Evolutionary conservation across 1,140 invertebrate genomes (phyloP), one percentile per base, ranked within the genome.

Genomic region (Sarcophaga bullata): DNA sequence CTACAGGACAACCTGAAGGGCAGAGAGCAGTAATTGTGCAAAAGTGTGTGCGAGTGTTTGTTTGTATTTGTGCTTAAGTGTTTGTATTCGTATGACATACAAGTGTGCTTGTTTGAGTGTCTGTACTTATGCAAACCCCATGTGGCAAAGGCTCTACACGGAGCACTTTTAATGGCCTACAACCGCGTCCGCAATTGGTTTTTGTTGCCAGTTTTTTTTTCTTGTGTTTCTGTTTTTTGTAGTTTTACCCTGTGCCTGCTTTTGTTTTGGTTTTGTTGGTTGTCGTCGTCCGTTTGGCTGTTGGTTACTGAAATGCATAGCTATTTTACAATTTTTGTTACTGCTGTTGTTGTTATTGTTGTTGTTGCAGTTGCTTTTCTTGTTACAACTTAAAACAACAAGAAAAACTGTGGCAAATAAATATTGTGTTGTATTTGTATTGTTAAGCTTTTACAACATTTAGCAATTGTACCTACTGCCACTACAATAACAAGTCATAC

Each of bases 391-490:
- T 37, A 37, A 37, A 37, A 37, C 25, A 37, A 37, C 25, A 37
- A 37, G 25, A 37, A 58, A 15, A 58, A 58, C 52, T 15, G 25
- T 37, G 25, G n/a, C 73, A 75, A 75, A 58, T 58, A 58, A 75
- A 75, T 75, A 75, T 75, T 75, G 75, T 72, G n/a, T 78, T 78
- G 75, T 78, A 78, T 78, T 78, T 78, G 75, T 78, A 78, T 78
- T 78, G 75, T 78, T 78, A 78, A 78, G 75, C 75, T 8, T 50
- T 78, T 78, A 78, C 75, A 78, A 78, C 75, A 78, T 78, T 78
- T 78, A 49, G 75, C 75, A 78, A 78, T 78, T 78, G 75, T 37
- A 37, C 25, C 25, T 37, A 37, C 25, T 4, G 25, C 25, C 4
- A 4, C 25, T 4, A 37, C 25, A 2, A 37, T 4, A 37, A 37